phyloP scores from a whole-genome alignment of 2,113 vertebrate species.

The Fulica atra region DNA sequence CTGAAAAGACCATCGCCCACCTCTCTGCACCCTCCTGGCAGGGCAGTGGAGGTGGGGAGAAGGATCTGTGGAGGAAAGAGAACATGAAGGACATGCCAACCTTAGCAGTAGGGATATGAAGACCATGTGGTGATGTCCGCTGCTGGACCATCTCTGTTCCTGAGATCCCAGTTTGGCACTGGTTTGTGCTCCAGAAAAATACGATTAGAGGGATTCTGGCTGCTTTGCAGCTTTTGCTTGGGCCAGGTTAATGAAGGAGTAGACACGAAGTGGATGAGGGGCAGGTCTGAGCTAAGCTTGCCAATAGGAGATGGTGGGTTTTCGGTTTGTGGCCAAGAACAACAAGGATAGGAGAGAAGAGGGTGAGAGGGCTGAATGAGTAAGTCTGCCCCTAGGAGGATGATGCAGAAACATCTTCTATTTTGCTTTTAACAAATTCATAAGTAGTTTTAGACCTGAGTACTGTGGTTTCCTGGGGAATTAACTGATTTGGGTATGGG shows the following conservation, averaged over 20 bases:
- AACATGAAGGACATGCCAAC: not conserved
- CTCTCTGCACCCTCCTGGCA: no score
- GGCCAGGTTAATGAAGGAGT: not conserved
- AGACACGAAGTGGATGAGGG: not conserved
- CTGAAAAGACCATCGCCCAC: no score
- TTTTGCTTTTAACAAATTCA: not conserved
- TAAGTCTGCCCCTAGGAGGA: not conserved
- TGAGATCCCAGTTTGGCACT: not conserved
- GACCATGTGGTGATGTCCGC: not conserved
- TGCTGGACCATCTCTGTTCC: not conserved
- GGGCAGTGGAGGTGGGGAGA: no score
- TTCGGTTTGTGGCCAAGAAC: not conserved
- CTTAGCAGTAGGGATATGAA: not conserved
- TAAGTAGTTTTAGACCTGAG: not conserved
- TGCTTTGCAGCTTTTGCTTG: not conserved
- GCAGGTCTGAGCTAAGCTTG: not conserved
- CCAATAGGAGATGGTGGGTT: fast-evolving
- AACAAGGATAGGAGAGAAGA: not conserved
- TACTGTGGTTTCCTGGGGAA: not conserved
- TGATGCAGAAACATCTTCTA: not conserved
- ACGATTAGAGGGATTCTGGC: not conserved
- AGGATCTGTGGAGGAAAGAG: no score
- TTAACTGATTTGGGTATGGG: not conserved
- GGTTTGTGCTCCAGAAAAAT: not conserved
- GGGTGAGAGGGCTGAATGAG: not conserved